phyloP scores from a whole-genome alignment of 2,888 invertebrate genomes.

The Entomobrya proxima region DNA sequence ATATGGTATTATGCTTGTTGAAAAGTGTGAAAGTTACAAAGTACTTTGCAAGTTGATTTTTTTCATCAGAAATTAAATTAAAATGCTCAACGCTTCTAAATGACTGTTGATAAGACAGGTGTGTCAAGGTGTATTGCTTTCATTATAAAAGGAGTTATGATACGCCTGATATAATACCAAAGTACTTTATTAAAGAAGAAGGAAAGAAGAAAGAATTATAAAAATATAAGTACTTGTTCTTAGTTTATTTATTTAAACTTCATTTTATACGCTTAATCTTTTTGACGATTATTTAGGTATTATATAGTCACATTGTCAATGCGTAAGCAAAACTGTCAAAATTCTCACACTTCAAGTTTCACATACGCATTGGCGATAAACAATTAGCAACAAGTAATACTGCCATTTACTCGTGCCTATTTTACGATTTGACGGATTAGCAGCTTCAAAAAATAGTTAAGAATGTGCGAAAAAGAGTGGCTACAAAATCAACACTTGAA shows the following conservation, averaged over 20 bases:
- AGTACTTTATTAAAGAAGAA: not conserved
- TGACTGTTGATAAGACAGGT: conserved; percentile 51
- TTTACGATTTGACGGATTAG: conserved; percentile 56
- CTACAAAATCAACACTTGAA: not conserved
- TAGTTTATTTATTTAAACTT: too few species aligned
- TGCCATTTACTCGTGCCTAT: conserved; percentile 1
- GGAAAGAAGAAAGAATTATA: too few species aligned
- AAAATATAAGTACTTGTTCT: too few species aligned
- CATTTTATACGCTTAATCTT: too few species aligned
- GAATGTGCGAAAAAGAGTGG: not conserved
- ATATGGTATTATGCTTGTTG: too few species aligned
- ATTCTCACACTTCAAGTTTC: too few species aligned
- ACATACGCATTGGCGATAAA: not conserved
- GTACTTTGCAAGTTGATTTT: conserved; percentile 33
- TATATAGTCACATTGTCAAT: too few species aligned
- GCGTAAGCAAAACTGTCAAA: too few species aligned
- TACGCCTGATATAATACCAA: not conserved
- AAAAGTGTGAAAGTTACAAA: conserved; percentile 49
- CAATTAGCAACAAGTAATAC: not conserved
- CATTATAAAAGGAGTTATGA: not conserved
- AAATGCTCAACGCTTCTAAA: conserved; percentile 44
- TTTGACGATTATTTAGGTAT: too few species aligned
- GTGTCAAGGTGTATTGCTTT: conserved; percentile 53
- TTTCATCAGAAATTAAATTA: not conserved
- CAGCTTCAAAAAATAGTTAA: not conserved